phyloP scores from a whole-genome alignment of 1,140 invertebrate species.

The Tribolium castaneum region DNA sequence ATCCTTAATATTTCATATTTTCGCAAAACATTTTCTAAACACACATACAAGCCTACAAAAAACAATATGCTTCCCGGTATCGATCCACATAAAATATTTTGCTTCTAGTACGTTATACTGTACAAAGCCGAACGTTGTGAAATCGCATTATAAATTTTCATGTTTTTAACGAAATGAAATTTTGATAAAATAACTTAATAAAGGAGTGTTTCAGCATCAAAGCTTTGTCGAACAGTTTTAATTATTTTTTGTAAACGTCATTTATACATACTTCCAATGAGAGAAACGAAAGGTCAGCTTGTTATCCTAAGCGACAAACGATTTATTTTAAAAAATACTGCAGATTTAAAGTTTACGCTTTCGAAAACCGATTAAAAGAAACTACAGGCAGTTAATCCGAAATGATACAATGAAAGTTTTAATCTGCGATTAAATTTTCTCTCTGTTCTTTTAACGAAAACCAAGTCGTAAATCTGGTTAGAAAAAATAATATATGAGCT shows the following conservation, averaged over 20 bases:
- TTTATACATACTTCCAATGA: background rate
- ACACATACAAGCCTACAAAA: background rate
- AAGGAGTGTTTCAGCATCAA: background rate
- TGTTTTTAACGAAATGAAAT: constrained; percentile 19
- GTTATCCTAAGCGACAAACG: background rate
- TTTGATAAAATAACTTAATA: background rate
- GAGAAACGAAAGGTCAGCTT: background rate
- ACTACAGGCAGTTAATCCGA: background rate
- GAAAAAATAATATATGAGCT: background rate
- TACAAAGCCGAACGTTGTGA: background rate
- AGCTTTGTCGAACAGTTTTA: background rate
- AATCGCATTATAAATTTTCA: constrained; percentile 7
- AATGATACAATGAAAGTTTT: background rate
- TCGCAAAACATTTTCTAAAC: background rate
- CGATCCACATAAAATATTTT: constrained; percentile 29
- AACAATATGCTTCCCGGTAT: constrained; percentile 10
- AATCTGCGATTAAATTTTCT: background rate
- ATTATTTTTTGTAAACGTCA: too few relatives aligned
- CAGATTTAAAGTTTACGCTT: background rate
- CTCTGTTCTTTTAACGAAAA: too few relatives aligned
- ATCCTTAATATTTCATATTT: background rate
- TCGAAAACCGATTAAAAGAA: background rate
- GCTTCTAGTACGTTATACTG: background rate
- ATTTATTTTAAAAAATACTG: background rate
- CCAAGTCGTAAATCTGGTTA: background rate